A percentile compares a stretch with the other conserved stretches of the same genome.
These are phyloP conservation scores for Fukomys damarensis DNA, from an alignment of 2,113 vertebrate species.

Conservation along the genomic window DNA sequence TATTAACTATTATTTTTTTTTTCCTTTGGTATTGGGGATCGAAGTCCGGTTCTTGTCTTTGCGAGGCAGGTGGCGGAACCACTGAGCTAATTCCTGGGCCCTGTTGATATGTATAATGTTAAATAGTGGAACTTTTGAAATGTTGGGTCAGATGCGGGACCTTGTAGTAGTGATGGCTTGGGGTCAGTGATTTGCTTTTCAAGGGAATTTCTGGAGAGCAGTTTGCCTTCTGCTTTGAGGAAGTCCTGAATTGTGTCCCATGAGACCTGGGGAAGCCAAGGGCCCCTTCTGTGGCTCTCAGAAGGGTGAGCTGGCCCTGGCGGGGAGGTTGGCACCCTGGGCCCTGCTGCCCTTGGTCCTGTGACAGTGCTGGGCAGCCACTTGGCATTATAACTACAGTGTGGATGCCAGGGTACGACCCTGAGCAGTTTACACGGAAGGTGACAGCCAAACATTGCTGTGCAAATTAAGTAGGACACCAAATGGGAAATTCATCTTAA, in stretches of 20 bases:
- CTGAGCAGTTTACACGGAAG: slow-evolving; percentile 11
- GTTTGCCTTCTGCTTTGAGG: slow-evolving; percentile 74
- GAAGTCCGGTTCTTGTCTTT: too few relatives aligned
- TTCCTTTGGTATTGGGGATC: too few relatives aligned
- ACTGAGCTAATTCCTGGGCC: too few relatives aligned
- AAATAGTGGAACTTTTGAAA: not conserved
- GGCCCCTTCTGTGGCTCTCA: not conserved
- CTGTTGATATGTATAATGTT: not conserved
- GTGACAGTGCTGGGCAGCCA: not conserved
- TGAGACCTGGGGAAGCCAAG: slow-evolving; percentile 30
- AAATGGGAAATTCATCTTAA: slow-evolving; percentile 61
- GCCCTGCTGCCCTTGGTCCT: not conserved
- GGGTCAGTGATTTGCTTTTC: slow-evolving; percentile 71
- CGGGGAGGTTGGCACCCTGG: not conserved
- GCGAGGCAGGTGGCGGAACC: too few relatives aligned
- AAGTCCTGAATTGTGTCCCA: slow-evolving; percentile 71
- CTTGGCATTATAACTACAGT: not conserved
- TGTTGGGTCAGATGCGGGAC: slow-evolving; percentile 30
- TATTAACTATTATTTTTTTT: too few relatives aligned
- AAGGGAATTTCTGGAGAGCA: slow-evolving; percentile 75
- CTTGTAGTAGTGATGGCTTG: slow-evolving; percentile 62
- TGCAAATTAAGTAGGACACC: slow-evolving; percentile 66
- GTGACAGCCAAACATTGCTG: slow-evolving; percentile 37
- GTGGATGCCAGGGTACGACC: not conserved
- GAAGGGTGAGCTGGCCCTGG: not conserved